Conservation (phyloP, 2,888 invertebrate genomes). For the Phyllotreta cruciferae region DNA sequence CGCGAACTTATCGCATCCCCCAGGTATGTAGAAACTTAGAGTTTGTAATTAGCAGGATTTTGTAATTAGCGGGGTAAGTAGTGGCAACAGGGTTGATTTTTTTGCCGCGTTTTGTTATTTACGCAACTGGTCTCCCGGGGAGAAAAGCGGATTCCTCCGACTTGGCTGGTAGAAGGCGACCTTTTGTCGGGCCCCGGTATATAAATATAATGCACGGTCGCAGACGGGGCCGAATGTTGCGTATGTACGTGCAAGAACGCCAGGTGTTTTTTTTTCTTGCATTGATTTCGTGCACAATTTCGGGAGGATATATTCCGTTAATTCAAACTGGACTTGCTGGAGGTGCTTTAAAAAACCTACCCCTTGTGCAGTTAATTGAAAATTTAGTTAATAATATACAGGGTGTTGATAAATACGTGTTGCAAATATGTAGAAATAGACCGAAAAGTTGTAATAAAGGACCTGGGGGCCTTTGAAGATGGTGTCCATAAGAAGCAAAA, state of each 20-base stretch:
- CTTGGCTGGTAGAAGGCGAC: conserved; percentile 32
- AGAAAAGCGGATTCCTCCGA: conserved; percentile 25
- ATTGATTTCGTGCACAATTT: conserved; percentile 17
- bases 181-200: conserved; percentile 39
- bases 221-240: conserved; percentile 52
- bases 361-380: no score
- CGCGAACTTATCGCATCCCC: no score
- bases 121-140: conserved; percentile 32
- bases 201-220: conserved; percentile 37
- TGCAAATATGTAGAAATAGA: no score
- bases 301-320: conserved; percentile 16
- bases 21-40: no score
- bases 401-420: no score
- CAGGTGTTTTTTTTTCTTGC: conserved; percentile 54
- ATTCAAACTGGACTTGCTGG: conserved; percentile 3
- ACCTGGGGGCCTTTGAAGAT: no score
- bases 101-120: conserved; percentile 30
- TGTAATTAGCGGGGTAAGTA: no score
- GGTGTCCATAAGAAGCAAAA: no score
- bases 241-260: conserved; percentile 50
- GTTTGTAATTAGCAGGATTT: no score
- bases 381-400: no score
- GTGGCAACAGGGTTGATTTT: neutral
- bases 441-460: no score
- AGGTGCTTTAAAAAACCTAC: neutral